Percentiles rank a stretch among this genome's conserved stretches.
Evolutionary conservation across 35 echinoderm and acorn worm species (phyloP).

Genomic region (Apostichopus japonicus): DNA sequence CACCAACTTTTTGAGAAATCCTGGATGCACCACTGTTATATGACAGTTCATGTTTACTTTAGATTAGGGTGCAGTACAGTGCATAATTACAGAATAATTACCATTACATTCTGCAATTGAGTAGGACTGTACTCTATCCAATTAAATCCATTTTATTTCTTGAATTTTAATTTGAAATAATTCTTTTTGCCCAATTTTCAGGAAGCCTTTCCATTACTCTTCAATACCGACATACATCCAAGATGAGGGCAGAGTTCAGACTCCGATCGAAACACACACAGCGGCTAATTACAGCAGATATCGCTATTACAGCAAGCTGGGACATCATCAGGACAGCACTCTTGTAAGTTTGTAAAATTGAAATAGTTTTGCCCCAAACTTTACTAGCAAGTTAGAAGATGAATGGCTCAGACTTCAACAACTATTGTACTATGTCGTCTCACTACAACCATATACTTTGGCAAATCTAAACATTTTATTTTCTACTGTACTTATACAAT

Average conservation of each 20-base stretch:
- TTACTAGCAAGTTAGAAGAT: no score
- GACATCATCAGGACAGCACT: conserved; percentile 56
- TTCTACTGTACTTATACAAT: not conserved
- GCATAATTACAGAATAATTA: not conserved
- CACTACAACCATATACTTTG: not conserved
- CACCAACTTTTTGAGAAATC: not conserved
- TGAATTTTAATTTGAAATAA: no score
- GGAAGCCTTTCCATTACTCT: conserved; percentile 93
- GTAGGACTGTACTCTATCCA: not conserved
- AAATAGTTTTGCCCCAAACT: not conserved
- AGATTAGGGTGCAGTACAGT: no score
- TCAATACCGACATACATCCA: conserved; percentile 59
- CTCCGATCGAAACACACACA: conserved; percentile 61
- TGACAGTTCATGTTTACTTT: not conserved
- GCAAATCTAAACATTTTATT: not conserved
- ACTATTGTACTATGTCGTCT: not conserved
- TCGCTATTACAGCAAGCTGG: conserved; percentile 87
- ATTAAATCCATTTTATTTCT: not conserved
- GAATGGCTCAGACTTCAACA: not conserved
- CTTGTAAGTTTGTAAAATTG: conserved; percentile 58
- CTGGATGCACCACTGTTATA: not conserved
- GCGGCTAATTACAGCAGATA: conserved; percentile 84
- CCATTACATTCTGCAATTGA: not conserved
- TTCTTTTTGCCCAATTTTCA: conserved; percentile 40
- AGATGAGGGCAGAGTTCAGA: conserved; percentile 67